These are phyloP conservation scores for Marasmarcha lunaedactyla DNA, from an alignment of 2,888 invertebrate genomes.

Conservation along the genomic window DNA sequence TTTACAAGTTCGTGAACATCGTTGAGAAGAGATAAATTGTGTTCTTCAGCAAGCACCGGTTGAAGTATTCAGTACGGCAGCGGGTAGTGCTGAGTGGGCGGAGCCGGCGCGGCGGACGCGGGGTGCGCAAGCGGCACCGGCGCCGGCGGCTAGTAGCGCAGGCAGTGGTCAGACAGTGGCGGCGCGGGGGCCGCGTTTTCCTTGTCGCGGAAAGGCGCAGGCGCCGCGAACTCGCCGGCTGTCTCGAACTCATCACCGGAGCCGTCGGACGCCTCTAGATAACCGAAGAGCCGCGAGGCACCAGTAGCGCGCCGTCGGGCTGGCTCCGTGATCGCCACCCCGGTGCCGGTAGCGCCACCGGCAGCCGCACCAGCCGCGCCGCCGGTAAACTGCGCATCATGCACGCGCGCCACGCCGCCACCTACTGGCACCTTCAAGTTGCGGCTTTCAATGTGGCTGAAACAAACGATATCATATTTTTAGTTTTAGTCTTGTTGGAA, in stretches of 20 bases:
- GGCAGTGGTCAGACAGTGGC: conserved; percentile 55
- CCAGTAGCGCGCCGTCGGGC: conserved; percentile 44
- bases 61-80: no score
- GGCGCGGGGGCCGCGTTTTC: conserved; percentile 20
- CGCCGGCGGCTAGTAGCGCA: conserved; percentile 25
- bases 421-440: conserved; percentile 65
- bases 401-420: conserved; percentile 40
- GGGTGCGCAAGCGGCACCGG: no score
- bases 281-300: conserved; percentile 78
- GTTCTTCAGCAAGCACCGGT: no score
- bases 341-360: conserved; percentile 15
- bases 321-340: conserved; percentile 26
- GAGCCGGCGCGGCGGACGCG: no score
- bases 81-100: no score
- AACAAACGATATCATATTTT: no score
- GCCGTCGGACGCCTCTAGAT: conserved; percentile 80
- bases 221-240: conserved; percentile 24
- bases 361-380: conserved; percentile 18
- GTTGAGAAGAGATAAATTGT: no score
- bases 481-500: no score
- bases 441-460: conserved; percentile 73
- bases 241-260: conserved; percentile 69
- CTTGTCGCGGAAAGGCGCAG: conserved; percentile 14
- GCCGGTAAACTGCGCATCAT: conserved; percentile 22
- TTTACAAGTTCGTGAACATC: no score